Percentiles rank a stretch among this genome's conserved stretches.
These are phyloP conservation scores for Xiphophorus birchmanni DNA, from an alignment of 2,797 vertebrate species.

Conservation along the genomic window DNA sequence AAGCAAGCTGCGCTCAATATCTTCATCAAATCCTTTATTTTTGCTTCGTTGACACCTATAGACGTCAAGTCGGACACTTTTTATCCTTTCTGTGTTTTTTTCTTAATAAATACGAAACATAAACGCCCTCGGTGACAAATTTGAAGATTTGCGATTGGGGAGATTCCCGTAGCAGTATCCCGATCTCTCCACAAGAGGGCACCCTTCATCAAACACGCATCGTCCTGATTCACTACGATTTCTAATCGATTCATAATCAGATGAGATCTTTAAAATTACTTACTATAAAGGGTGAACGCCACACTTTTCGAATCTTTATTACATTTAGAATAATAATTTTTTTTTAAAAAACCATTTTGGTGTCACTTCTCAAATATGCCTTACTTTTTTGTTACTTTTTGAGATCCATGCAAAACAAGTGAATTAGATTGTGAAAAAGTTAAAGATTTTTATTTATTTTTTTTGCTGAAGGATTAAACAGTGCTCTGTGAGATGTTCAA, in stretches of 20 bases:
- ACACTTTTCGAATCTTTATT: too few relatives aligned
- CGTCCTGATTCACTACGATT: not conserved
- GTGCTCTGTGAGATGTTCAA: not conserved
- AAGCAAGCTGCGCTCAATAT: not conserved
- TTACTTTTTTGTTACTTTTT: too few relatives aligned
- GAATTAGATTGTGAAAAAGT: too few relatives aligned
- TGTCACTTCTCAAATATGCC: too few relatives aligned
- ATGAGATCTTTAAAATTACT: not conserved
- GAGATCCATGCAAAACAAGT: too few relatives aligned
- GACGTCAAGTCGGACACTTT: too few relatives aligned
- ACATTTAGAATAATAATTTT: too few relatives aligned
- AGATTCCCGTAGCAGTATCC: not conserved
- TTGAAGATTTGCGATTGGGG: not conserved
- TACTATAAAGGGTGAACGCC: not conserved
- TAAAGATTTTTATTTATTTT: too few relatives aligned
- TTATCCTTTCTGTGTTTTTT: too few relatives aligned
- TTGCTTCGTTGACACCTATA: not conserved
- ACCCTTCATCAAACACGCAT: constrained; percentile 7
- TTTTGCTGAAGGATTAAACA: not conserved
- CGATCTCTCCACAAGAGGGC: constrained; percentile 17
- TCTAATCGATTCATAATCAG: not conserved
- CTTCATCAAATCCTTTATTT: not conserved
- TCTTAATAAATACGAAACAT: not conserved
- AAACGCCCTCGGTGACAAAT: too few relatives aligned
- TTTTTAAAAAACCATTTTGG: too few relatives aligned